Evolutionary conservation across 2,113 vertebrate genomes (phyloP).

Genomic region (Chlorodrepanis virens): DNA sequence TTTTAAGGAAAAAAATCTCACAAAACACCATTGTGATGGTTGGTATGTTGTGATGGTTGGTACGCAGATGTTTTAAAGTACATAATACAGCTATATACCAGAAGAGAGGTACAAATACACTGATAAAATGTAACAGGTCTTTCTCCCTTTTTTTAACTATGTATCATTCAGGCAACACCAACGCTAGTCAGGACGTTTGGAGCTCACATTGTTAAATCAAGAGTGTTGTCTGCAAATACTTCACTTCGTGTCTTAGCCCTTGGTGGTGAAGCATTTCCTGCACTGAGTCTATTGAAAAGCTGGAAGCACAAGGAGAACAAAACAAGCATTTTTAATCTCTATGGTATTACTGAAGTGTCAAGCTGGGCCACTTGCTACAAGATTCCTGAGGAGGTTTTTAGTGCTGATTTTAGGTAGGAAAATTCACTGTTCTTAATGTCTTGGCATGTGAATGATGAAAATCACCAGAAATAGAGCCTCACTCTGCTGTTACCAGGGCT

Average conservation of each 20-base stretch:
- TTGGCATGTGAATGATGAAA: background rate
- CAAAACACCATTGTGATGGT: background rate
- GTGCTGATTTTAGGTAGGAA: slow-evolving; percentile 59
- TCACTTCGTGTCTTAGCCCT: slow-evolving; percentile 88
- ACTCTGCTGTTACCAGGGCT: background rate
- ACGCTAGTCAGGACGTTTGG: slow-evolving; percentile 88
- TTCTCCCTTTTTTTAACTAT: background rate
- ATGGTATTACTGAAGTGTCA: slow-evolving; percentile 95
- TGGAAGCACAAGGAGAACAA: slow-evolving; percentile 87
- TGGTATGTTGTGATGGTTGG: background rate
- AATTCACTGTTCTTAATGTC: background rate
- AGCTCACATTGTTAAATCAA: slow-evolving; percentile 71
- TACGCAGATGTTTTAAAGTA: fast-evolving
- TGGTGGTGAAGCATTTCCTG: slow-evolving; percentile 90
- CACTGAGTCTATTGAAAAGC: slow-evolving; percentile 72
- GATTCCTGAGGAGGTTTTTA: slow-evolving; percentile 78
- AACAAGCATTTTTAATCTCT: slow-evolving; percentile 90
- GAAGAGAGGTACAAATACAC: background rate
- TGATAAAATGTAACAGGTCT: background rate
- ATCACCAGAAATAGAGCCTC: background rate
- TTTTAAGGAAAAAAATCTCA: background rate
- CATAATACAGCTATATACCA: background rate
- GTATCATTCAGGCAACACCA: slow-evolving; percentile 83
- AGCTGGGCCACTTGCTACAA: slow-evolving; percentile 90
- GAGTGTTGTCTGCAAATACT: slow-evolving; percentile 79